Evolutionary conservation across 2,888 invertebrate species (phyloP), one percentile per base, ranked within the genome.

Genomic region (Pantelozetes paolii): DNA sequence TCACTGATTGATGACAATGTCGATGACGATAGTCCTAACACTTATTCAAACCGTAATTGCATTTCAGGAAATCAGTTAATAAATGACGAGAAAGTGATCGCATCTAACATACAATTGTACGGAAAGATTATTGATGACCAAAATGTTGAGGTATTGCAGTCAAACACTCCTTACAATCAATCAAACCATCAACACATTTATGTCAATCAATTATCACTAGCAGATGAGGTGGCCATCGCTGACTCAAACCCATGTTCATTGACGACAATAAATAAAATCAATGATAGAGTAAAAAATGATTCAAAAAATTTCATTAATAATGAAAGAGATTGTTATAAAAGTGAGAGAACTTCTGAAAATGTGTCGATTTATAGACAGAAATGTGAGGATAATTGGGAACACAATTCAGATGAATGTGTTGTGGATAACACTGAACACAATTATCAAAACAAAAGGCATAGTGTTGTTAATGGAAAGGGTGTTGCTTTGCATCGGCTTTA

Each of bases 161-260:
- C 69, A 26, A 42, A 45, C 69, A 42, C 69, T 20, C 18, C 6
- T 8, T 5, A 28, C 57, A 57, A 57, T 28, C 57, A 26, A 20
- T 54, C 57, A 15, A 30, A 11, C 3, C 23, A 45, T 23, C 42
- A 42, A 3, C 69, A 69, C 69, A 6, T 69, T 11, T 69, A 69
- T 42, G 69, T 69, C 69, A 69, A 69, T 69, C 69, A 69, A 28
- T 69, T 69, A 69, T 69, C 69, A 40, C 36, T 69, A 18, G 69
- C 69, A 15, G 69, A 69, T 26, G 69, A 69, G 26, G 69, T 69
- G 26, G 69, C 69, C 23, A 69, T 45, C 15, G 69, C 42, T 18
- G 42, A 69, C 13, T 26, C 20, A 5, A 69, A 20, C 20, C 9
- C 18, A 59, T n/a, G n/a, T n/a, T 11, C 18, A 59, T 5, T 54